Base-by-base conservation (phyloP, 2,113 vertebrate species). In the Protobothrops flavoviridis region DNA sequence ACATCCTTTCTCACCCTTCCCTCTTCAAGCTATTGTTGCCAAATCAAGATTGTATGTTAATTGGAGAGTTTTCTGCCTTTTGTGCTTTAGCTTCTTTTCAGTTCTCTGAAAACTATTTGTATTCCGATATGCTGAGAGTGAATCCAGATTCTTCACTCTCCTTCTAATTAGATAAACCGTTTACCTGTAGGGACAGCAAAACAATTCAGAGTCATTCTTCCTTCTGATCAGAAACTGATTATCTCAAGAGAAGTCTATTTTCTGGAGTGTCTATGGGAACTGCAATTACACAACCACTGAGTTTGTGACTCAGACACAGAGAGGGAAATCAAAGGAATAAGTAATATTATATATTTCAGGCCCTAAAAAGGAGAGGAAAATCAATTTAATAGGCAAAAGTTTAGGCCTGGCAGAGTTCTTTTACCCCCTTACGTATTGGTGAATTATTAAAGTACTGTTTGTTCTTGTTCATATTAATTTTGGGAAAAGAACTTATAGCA, bases 311-410 rank as follows among this genome's bases (percentile, higher is more conserved):
- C 81, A 33, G 48, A 93, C 91, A 86, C 81, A 0, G 11, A 92
- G 24, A 29, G 17, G 87, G 69, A 55, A 57, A 20, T 15, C 85
- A 96, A 95, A 95, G n/a, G 56, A 94, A 92, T 95, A 0, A 39
- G 24, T 91, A 52, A 87, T 69, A 93, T 89, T 57, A 59, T 89
- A 50, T 94, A 81, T 95, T 95, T 87, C 90, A 90, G 4, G 87
- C 56, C 93, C 94, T 53, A 92, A 45, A 91, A 7, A 94, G 33
- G 56, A 94, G 89, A 92, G 94, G 33, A 88, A 94, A 95, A 94
- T 91, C 29, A n/a, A 93, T 94, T 94, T 94, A 95, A 93, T 81
- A 94, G 24, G 5, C 56, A 95, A 96, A 96, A 96, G 91, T 89
- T 87, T 50, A 94, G 2, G 1, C 45, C 43, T 23, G 20, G 39